Conservation (phyloP, 1,140 invertebrate species). For the Papilio machaon region DNA sequence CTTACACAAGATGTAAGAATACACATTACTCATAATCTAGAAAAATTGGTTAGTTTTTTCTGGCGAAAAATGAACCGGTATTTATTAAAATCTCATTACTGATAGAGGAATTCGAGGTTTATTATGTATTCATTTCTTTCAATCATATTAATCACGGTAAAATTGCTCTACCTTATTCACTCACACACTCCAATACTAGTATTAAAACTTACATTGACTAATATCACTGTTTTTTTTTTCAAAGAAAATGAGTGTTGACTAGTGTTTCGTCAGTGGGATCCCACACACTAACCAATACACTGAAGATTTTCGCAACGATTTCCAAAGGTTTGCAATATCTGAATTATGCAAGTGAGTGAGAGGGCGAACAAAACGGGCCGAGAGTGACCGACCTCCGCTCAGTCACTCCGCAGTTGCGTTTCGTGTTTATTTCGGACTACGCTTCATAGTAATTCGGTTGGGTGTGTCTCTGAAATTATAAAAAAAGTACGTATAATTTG, state of each 20-base stretch:
- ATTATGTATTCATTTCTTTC: too few relatives aligned
- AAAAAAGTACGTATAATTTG: conserved; percentile 70
- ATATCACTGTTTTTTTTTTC: not conserved
- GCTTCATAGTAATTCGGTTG: conserved; percentile 55
- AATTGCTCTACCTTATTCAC: too few relatives aligned
- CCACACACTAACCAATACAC: not conserved
- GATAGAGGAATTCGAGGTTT: too few relatives aligned
- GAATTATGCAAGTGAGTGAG: conserved; percentile 57
- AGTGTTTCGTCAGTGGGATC: not conserved
- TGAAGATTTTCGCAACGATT: conserved; percentile 27
- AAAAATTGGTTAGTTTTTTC: not conserved
- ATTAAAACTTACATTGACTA: not conserved
- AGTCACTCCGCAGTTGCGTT: conserved; percentile 53
- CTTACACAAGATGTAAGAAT: too few relatives aligned
- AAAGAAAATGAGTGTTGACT: not conserved
- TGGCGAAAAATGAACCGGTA: not conserved
- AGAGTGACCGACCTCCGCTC: conserved; percentile 56
- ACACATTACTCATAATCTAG: not conserved
- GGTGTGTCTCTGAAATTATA: conserved; percentile 63
- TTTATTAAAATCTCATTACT: too few relatives aligned
- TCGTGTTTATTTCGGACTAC: conserved; percentile 72
- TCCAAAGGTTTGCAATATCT: conserved; percentile 57
- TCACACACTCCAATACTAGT: too few relatives aligned
- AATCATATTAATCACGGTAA: too few relatives aligned
- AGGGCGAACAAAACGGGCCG: conserved; percentile 69